Evolutionary conservation across 2,113 vertebrate species (phyloP), one percentile per base, ranked within the genome.

Genomic region (Hippocampus barbouri): DNA sequence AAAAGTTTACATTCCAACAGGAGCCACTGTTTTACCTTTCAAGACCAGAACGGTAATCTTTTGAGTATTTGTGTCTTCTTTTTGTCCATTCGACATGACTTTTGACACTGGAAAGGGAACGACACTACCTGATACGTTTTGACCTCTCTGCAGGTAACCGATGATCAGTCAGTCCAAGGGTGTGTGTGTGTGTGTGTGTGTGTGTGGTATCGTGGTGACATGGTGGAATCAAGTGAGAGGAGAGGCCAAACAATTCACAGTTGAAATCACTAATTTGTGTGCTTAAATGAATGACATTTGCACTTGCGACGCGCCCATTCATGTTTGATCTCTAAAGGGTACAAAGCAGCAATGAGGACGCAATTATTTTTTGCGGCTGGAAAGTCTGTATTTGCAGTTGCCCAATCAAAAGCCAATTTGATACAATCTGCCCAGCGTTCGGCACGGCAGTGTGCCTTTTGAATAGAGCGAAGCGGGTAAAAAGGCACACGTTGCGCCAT

Each of bases 11-110:
- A 61, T 71, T 30, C 63, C 14, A 65, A 87, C 40, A 84, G 80
- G 72, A 77, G 83, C 80, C 83, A 75, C 57, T 81, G 60, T 60
- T 75, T 56, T 66, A 43, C 66, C 67, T 79, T 74, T 76, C 43
- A 73, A 72, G 40, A 49, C 16, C 53, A 51, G 2, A 1, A 66
- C 14, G 70, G n/a, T 70, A 66, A 76, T 23, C 54, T 38, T 73
- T 51, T 59, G 21, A 62, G 47, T 59, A 65, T 62, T 23, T 51
- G 45, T 47, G 65, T 30, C 14, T 21, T 53, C 18, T 49, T 49
- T 20, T 16, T 49, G 76, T 65, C 43, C 38, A 61, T 34, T 78
- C 70, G 75, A 86, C 75, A 71, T 84, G 76, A 16, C 18, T 51
- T 51, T 51, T 21, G 49, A 51, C 20, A 16, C 51, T 71, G 70